A percentile compares a stretch with the other conserved stretches of the same genome.
These are phyloP conservation scores for Eudasyphora cyanicolor DNA, from an alignment of 2,888 invertebrate species.

Conservation along the genomic window DNA sequence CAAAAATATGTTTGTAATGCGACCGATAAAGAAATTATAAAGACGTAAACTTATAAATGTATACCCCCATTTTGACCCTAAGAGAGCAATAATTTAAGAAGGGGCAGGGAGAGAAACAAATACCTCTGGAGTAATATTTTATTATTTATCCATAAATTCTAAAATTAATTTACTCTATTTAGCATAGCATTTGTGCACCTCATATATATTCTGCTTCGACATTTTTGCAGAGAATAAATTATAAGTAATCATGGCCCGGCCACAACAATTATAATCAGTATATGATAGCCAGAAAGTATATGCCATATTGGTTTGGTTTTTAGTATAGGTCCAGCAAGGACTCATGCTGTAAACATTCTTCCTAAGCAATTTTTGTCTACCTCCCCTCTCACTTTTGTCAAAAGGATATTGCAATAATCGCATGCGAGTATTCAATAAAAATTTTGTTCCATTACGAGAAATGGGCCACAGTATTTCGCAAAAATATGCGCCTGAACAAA, in stretches of 20 bases:
- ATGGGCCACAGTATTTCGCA: background rate
- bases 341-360: background rate
- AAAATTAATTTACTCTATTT: conserved; percentile 10
- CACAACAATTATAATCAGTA: background rate
- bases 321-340: background rate
- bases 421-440: background rate
- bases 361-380: background rate
- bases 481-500: no score
- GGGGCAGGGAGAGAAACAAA: background rate
- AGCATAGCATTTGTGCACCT: background rate
- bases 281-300: background rate
- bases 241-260: background rate
- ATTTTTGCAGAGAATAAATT: background rate
- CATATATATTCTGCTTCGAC: background rate
- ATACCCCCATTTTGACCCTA: background rate
- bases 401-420: background rate
- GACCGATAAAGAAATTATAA: conserved; percentile 52
- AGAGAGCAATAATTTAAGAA: background rate
- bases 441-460: background rate
- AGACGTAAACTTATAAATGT: background rate
- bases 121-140: conserved; percentile 13
- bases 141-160: conserved; percentile 11
- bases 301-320: background rate
- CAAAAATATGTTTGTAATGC: conserved; percentile 48
- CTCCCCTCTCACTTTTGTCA: background rate